These are phyloP conservation scores for Bettongia penicillata DNA, from an alignment of 2,113 vertebrate genomes.

Conservation along the genomic window DNA sequence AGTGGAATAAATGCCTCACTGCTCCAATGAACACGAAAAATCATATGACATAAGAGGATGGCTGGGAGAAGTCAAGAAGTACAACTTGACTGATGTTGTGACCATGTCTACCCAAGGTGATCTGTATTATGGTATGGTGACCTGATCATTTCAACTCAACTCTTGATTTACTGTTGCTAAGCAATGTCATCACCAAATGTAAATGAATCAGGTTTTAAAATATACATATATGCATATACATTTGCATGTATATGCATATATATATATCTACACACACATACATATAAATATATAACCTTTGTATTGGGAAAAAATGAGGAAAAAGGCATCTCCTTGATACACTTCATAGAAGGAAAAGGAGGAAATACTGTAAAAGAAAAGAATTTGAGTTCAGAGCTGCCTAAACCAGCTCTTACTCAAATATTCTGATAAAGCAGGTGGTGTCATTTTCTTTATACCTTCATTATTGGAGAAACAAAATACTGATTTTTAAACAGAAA, in stretches of 20 bases:
- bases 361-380: slow-evolving; percentile 56
- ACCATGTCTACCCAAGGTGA: slow-evolving; percentile 54
- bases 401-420: slow-evolving; percentile 55
- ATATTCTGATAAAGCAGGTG: slow-evolving; percentile 39
- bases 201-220: slow-evolving; percentile 43
- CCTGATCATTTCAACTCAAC: slow-evolving; percentile 52
- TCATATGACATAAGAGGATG: not conserved
- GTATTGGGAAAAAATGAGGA: slow-evolving; percentile 35
- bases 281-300: slow-evolving; percentile 66
- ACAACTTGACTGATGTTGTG: slow-evolving; percentile 29
- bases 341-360: slow-evolving; percentile 35
- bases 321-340: slow-evolving; percentile 43
- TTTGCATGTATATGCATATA: slow-evolving; percentile 41
- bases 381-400: slow-evolving; percentile 57
- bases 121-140: slow-evolving; percentile 42
- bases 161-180: slow-evolving; percentile 32
- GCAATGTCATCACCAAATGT: slow-evolving; percentile 1
- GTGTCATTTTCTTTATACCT: slow-evolving; percentile 62
- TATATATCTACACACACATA: slow-evolving; percentile 59
- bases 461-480: slow-evolving; percentile 64
- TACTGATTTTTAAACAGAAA: slow-evolving; percentile 44
- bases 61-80: slow-evolving; percentile 35
- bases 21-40: slow-evolving; percentile 44
- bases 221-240: slow-evolving; percentile 44
- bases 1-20: not conserved